phyloP scores from a whole-genome alignment of 1,140 invertebrate genomes.

The Dinoponera quadriceps region DNA sequence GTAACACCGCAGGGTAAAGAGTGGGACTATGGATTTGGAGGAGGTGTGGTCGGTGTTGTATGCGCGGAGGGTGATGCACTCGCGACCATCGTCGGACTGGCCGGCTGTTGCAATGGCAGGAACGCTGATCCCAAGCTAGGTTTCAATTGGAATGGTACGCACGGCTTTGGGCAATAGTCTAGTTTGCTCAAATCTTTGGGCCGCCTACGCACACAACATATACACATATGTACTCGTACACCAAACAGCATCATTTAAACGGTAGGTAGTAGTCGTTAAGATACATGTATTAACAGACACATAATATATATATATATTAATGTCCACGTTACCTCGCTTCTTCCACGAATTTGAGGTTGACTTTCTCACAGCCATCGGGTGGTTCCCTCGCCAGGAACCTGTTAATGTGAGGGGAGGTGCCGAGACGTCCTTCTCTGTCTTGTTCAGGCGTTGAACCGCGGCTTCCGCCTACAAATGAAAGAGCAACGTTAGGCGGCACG shows the following conservation, averaged over 20 bases:
- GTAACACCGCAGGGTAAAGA: conserved; percentile 72
- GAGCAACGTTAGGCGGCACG: neutral
- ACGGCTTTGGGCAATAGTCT: conserved; percentile 87
- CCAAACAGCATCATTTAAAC: neutral
- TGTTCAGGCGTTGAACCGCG: conserved; percentile 88
- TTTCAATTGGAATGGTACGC: conserved; percentile 90
- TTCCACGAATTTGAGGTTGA: conserved; percentile 89
- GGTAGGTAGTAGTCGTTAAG: conserved; percentile 7
- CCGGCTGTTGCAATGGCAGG: conserved; percentile 89
- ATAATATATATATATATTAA: no score
- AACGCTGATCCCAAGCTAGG: conserved; percentile 94
- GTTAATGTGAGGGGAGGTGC: conserved; percentile 93
- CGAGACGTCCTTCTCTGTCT: conserved; percentile 86
- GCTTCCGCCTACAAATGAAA: conserved; percentile 85
- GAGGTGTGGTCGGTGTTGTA: conserved; percentile 83
- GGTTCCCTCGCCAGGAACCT: conserved; percentile 94
- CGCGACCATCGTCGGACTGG: conserved; percentile 79
- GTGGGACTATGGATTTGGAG: conserved; percentile 86
- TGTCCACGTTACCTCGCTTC: conserved; percentile 86
- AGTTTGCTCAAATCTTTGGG: conserved; percentile 85
- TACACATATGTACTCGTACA: conserved; percentile 2
- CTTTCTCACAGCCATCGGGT: conserved; percentile 95
- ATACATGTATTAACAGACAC: no score
- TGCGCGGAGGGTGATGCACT: conserved; percentile 81
- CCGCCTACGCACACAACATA: conserved; percentile 77